These are phyloP conservation scores for Todiramphus saurophagus DNA, from an alignment of 2,113 vertebrate species.

Conservation along the genomic window DNA sequence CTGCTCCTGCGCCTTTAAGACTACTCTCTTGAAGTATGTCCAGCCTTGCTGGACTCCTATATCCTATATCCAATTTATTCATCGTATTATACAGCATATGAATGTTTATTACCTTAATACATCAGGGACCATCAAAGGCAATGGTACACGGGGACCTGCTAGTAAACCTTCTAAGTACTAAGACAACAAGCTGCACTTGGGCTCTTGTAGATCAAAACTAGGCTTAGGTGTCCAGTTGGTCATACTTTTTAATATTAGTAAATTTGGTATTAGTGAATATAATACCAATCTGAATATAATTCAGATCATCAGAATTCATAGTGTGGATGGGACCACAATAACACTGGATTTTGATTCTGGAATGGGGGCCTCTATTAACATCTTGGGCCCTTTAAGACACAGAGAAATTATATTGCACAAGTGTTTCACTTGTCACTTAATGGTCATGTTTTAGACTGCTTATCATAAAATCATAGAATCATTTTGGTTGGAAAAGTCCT, in stretches of 20 bases:
- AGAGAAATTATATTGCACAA: not conserved
- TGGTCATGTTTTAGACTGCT: too few relatives aligned
- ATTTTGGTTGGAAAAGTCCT: too few relatives aligned
- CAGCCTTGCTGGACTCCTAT: too few relatives aligned
- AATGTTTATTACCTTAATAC: not conserved
- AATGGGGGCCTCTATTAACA: not conserved
- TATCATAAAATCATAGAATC: too few relatives aligned
- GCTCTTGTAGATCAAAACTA: not conserved
- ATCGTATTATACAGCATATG: not conserved
- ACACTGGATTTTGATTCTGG: not conserved
- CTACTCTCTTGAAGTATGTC: too few relatives aligned
- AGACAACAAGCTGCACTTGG: not conserved
- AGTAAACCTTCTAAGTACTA: not conserved
- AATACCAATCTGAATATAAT: not conserved
- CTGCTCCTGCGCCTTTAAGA: too few relatives aligned
- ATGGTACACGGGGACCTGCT: not conserved
- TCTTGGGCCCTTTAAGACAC: not conserved
- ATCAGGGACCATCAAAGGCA: not conserved
- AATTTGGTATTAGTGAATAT: not conserved
- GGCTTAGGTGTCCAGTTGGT: not conserved
- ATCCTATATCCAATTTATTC: not conserved
- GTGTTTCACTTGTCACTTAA: not conserved
- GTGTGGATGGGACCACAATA: not conserved
- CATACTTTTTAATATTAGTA: not conserved
- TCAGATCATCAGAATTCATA: not conserved